Conservation (phyloP, 2,113 vertebrate genomes). For the Neoarius graeffei region DNA sequence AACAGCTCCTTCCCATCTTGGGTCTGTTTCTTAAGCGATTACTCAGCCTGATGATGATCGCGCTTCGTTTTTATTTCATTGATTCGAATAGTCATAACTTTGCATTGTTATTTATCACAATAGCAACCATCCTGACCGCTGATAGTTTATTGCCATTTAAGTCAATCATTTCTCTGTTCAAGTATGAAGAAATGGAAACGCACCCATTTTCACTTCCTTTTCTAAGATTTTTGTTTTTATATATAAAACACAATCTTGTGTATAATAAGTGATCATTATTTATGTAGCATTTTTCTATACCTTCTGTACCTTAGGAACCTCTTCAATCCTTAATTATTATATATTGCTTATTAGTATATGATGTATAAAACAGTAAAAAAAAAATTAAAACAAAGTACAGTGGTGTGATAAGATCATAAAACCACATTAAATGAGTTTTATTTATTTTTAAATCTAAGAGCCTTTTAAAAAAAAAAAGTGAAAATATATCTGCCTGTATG, state of each 20-base stretch:
- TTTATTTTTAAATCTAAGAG: too few relatives aligned
- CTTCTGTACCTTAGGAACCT: not conserved
- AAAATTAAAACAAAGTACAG: not conserved
- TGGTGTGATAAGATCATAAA: not conserved
- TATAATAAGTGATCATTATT: not conserved
- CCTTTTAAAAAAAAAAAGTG: not conserved
- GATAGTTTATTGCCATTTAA: not conserved
- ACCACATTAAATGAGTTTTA: not conserved
- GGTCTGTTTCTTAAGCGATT: too few relatives aligned
- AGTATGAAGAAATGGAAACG: not conserved
- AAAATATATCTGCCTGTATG: not conserved
- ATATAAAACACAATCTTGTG: too few relatives aligned
- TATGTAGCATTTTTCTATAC: not conserved
- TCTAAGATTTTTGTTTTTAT: too few relatives aligned
- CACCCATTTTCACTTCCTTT: conserved; percentile 7
- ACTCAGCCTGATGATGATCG: too few relatives aligned
- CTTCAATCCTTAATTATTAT: not conserved
- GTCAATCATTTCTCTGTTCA: not conserved
- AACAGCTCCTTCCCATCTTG: too few relatives aligned
- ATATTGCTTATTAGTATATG: not conserved
- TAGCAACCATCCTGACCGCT: not conserved
- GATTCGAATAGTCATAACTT: too few relatives aligned
- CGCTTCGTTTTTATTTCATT: too few relatives aligned
- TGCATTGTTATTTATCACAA: too few relatives aligned
- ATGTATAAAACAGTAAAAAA: not conserved